Conservation (phyloP, 1,140 invertebrate species). For the Microplitis mediator region DNA sequence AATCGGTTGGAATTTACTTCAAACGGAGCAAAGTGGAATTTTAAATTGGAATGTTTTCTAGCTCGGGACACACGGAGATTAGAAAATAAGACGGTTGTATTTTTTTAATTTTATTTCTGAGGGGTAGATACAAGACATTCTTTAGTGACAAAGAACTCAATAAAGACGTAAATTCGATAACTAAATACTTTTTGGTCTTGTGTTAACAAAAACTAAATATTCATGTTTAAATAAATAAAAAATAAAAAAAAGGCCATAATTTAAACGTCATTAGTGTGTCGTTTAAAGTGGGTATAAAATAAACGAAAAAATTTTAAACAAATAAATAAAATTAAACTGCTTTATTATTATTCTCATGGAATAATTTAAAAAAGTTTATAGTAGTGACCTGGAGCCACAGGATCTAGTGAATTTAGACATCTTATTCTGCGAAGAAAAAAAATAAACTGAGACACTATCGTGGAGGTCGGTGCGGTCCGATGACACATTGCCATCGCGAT, state of each 20-base stretch:
- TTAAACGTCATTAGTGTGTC: neutral
- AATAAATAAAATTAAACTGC: neutral
- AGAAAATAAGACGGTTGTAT: too few relatives aligned
- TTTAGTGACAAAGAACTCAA: too few relatives aligned
- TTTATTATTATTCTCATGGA: constrained; percentile 13
- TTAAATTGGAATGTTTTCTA: too few relatives aligned
- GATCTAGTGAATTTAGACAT: constrained; percentile 17
- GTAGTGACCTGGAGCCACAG: constrained; percentile 15
- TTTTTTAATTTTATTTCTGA: too few relatives aligned
- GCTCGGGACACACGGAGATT: too few relatives aligned
- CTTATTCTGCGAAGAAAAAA: neutral
- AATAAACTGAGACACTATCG: constrained; percentile 5
- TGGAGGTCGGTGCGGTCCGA: constrained; percentile 16
- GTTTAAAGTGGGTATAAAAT: neutral
- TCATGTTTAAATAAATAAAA: neutral
- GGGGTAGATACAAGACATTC: too few relatives aligned
- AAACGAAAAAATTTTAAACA: neutral
- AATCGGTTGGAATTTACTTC: constrained; percentile 18
- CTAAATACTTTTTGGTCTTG: too few relatives aligned
- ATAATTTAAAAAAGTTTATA: constrained; percentile 26
- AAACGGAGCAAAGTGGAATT: neutral
- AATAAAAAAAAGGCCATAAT: neutral
- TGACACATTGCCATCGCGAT: constrained; percentile 7
- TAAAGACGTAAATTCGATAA: too few relatives aligned
- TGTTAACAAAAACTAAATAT: neutral